Base-by-base conservation (phyloP, 2,797 vertebrate genomes). In the Gadopsis marmoratus region DNA sequence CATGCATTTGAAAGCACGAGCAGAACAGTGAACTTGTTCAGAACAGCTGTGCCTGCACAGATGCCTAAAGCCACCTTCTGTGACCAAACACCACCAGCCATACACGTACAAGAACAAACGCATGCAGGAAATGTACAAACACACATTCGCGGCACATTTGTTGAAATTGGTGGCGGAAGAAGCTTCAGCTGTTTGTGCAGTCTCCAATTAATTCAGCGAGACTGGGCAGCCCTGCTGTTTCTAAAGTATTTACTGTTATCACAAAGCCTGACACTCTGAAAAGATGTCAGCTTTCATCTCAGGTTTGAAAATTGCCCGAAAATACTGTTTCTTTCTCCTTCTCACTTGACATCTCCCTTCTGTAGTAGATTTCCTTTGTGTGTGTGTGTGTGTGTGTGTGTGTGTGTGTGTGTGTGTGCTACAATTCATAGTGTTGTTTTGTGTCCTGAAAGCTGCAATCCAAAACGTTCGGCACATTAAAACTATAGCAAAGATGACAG, bases 11-110 rank as follows among this genome's bases (percentile, higher is more conserved):
- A 66, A 7, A 61, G 65, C 41, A 58, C 14, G 56, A 50, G 55
- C 48, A 9, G 74, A 45, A 33, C 65, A 26, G 70, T 66, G 66
- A 74, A 54, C 29, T 73, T 10, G 51, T 37, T 56, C 67, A 55
- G 39, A 89, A 33, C 90, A 91, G 84, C 81, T 91, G 89, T 51
- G 69, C 33, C 82, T 29, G 48, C 41, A 77, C 87, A 86, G 84
- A 90, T 87, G 88, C 78, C 74, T 68, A 9, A 80, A 66, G 78
- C 72, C 67, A 39, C 74, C 54, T 21, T 62, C 55, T 75, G 78
- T 62, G 68, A 67, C 71, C 26, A 31, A 72, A n/a, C 78, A 76
- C 26, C 43, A 61, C 21, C 54, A 56, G 47, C 56, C 41, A 23
- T 2, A 62, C 54, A 26, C 50, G 23, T 26, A 26, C 26, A 26